Percentiles rank a stretch among this genome's conserved stretches.
Evolutionary conservation across 2,888 invertebrate species (phyloP).

Genomic region (Pseudococcus viburni): DNA sequence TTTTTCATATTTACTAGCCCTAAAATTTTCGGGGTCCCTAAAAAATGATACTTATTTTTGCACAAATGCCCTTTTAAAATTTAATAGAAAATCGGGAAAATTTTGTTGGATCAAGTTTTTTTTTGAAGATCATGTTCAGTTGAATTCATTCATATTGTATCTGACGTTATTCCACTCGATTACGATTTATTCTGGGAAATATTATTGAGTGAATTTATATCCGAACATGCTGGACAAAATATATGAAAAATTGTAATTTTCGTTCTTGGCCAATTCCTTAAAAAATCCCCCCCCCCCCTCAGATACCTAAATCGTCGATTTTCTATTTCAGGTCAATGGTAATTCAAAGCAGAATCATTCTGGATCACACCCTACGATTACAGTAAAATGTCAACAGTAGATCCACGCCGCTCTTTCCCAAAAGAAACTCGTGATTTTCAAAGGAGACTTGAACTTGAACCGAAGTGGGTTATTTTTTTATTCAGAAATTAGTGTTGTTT

Average conservation of each 20-base stretch:
- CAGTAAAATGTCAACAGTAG: constrained; percentile 81
- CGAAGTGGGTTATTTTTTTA: too few relatives aligned
- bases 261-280: not conserved
- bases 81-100: too few relatives aligned
- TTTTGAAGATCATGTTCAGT: too few relatives aligned
- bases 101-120: too few relatives aligned
- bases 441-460: constrained; percentile 88
- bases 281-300: not conserved
- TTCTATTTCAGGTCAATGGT: constrained; percentile 70
- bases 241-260: constrained; percentile 73
- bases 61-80: too few relatives aligned
- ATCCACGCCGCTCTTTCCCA: constrained; percentile 78
- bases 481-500: too few relatives aligned
- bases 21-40: too few relatives aligned
- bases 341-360: constrained; percentile 77
- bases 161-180: constrained; percentile 86
- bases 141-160: too few relatives aligned
- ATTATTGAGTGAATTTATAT: constrained; percentile 69
- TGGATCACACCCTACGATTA: constrained; percentile 91
- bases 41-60: too few relatives aligned
- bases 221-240: constrained; percentile 74
- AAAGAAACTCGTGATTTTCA: constrained; percentile 84
- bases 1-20: too few relatives aligned
- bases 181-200: constrained; percentile 77
- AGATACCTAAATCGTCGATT: not conserved